phyloP scores from a whole-genome alignment of 2,113 vertebrate genomes.

The Taxidea taxus region DNA sequence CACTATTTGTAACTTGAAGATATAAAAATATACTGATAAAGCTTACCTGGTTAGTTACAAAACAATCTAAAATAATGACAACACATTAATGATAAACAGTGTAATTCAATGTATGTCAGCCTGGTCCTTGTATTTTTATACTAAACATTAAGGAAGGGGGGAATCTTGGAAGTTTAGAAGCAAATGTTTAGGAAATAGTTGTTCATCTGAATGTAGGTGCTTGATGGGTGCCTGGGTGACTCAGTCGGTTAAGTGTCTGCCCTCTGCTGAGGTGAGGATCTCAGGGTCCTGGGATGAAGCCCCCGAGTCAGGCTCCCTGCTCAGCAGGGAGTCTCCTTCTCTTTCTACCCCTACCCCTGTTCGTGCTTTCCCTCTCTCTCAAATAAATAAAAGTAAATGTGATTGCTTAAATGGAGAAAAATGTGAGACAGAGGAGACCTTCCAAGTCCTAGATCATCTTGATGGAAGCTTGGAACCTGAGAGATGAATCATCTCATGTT shows the following conservation, averaged over 20 bases:
- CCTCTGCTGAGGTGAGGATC: neutral
- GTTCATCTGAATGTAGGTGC: neutral
- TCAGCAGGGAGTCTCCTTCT: neutral
- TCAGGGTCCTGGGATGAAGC: neutral
- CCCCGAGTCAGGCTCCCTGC: neutral
- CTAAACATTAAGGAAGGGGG: neutral
- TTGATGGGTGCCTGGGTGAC: neutral
- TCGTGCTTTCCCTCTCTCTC: neutral
- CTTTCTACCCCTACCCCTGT: neutral
- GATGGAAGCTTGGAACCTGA: neutral
- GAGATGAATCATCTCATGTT: neutral
- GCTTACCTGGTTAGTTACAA: slow-evolving; percentile 9
- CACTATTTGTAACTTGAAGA: neutral
- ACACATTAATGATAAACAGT: neutral
- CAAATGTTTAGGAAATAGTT: slow-evolving; percentile 5
- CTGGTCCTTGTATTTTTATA: neutral
- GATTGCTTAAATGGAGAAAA: neutral
- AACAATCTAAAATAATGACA: neutral
- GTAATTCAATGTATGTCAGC: neutral
- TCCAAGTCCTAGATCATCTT: neutral
- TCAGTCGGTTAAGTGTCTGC: neutral
- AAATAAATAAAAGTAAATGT: neutral
- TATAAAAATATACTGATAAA: neutral
- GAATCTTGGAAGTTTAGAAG: neutral
- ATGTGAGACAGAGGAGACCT: neutral